These are phyloP conservation scores for Eucriotettix oculatus DNA, from an alignment of 2,888 invertebrate species.

Conservation along the genomic window DNA sequence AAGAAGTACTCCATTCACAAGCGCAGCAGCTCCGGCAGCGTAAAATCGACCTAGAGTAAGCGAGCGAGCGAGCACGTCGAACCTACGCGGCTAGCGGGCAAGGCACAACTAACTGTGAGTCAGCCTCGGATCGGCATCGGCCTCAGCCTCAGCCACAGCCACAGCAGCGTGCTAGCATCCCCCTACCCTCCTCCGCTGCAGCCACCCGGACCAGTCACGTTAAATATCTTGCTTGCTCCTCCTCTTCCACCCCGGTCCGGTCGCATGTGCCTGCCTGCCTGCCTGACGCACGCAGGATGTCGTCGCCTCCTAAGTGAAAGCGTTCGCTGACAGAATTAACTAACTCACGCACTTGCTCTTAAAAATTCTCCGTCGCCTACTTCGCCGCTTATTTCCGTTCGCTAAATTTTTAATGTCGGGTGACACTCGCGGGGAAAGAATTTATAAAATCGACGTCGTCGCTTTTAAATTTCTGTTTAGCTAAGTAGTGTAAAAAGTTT, in stretches of 20 bases:
- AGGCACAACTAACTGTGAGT: conserved; percentile 6
- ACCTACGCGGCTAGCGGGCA: not conserved
- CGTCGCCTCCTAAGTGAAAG: not conserved
- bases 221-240: not conserved
- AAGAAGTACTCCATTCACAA: conserved; percentile 10
- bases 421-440: no score
- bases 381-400: not conserved
- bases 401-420: no score
- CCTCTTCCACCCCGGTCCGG: not conserved
- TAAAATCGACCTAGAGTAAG: conserved; percentile 11
- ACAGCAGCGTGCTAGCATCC: conserved; percentile 9
- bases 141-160: not conserved
- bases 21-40: conserved; percentile 4
- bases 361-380: not conserved
- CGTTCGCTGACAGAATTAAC: not conserved
- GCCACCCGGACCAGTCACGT: not conserved
- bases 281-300: not conserved
- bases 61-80: conserved; percentile 1
- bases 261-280: not conserved
- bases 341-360: not conserved
- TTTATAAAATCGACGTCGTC: no score
- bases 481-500: no score
- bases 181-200: not conserved
- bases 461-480: no score
- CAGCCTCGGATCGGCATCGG: not conserved